Conservation (phyloP, 2,113 vertebrate genomes). For the Rostratula benghalensis region DNA sequence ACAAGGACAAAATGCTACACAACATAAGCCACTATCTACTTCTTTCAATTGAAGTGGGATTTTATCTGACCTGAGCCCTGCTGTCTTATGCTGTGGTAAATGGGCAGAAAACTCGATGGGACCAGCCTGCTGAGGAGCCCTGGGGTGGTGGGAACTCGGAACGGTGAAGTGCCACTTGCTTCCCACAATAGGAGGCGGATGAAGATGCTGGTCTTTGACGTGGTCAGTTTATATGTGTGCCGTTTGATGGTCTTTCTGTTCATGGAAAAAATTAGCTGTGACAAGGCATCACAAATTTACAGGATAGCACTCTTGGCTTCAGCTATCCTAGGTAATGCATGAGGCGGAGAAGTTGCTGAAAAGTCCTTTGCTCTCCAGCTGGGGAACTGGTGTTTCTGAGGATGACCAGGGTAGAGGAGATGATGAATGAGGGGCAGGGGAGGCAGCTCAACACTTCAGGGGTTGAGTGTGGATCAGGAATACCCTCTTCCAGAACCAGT, state of each 20-base stretch:
- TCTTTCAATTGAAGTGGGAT: not conserved
- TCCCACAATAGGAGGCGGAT: not conserved
- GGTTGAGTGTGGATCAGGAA: not conserved
- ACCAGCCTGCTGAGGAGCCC: not conserved
- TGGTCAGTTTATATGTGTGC: not conserved
- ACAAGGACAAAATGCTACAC: not conserved
- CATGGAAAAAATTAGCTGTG: not conserved
- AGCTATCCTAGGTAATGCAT: fast-evolving
- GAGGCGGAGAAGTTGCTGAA: not conserved
- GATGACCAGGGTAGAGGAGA: not conserved
- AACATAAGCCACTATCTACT: not conserved
- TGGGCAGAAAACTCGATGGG: not conserved
- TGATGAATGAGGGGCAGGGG: not conserved
- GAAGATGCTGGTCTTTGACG: not conserved
- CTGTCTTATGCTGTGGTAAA: fast-evolving
- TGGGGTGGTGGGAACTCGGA: not conserved
- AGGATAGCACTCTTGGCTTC: not conserved
- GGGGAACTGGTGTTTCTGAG: not conserved
- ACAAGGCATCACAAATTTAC: not conserved
- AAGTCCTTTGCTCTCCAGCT: not conserved
- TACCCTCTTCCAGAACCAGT: not conserved
- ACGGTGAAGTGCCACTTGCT: not conserved
- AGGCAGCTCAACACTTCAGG: not conserved
- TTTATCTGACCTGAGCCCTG: not conserved
- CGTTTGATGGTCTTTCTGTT: not conserved